Percentiles rank a stretch among this genome's conserved stretches.
Conservation (phyloP, 2,113 vertebrate species). For the Actenoides hombroni region DNA sequence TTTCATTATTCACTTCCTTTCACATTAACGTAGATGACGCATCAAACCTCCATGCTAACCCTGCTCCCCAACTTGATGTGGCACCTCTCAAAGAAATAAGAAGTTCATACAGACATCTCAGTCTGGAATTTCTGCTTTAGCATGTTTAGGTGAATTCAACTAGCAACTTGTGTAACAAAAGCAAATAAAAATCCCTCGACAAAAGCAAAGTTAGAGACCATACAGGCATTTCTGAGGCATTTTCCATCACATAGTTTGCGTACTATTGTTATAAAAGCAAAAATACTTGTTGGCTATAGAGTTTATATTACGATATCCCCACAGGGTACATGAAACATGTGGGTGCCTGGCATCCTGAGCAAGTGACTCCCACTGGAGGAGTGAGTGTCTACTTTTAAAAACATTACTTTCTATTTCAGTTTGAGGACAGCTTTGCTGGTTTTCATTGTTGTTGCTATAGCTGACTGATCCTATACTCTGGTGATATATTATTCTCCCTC, state of each 20-base stretch:
- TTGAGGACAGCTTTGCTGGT: not conserved
- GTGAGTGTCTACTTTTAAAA: not conserved
- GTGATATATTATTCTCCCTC: not conserved
- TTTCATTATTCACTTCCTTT: constrained; percentile 13
- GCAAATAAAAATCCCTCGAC: not conserved
- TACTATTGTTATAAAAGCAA: not conserved
- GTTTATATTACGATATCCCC: not conserved
- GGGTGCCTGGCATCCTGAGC: not conserved
- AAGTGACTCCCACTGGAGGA: not conserved
- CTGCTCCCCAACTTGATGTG: not conserved
- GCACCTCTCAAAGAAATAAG: not conserved
- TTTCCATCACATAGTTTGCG: not conserved
- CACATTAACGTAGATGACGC: not conserved
- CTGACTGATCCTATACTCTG: constrained; percentile 23
- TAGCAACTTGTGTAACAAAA: not conserved
- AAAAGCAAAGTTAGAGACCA: not conserved
- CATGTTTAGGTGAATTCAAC: not conserved
- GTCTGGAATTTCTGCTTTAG: not conserved
- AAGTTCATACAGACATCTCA: not conserved
- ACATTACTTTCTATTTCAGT: constrained; percentile 19
- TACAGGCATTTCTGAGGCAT: not conserved
- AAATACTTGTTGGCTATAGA: not conserved
- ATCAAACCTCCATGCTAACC: not conserved
- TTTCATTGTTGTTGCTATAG: constrained; percentile 12
- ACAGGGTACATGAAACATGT: not conserved